phyloP scores from a whole-genome alignment of 2,113 vertebrate species.

The Onychostruthus taczanowskii region DNA sequence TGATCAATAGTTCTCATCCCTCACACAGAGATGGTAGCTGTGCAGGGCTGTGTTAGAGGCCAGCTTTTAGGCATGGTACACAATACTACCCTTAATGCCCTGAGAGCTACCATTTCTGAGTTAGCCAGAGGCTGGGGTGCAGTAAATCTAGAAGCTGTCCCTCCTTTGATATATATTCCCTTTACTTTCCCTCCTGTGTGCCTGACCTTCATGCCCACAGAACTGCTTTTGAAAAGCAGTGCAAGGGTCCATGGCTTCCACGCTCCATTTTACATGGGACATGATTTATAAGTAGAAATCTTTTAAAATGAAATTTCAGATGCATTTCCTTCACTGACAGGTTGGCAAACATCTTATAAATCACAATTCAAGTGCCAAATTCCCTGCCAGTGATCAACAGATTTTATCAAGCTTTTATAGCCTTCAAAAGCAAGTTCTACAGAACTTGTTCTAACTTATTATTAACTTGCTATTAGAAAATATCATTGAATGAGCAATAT shows the following conservation, averaged over 20 bases:
- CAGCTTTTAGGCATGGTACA: neutral
- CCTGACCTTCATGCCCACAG: neutral
- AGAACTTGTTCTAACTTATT: slow-evolving; percentile 29
- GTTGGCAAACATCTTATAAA: slow-evolving; percentile 8
- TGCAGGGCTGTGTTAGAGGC: neutral
- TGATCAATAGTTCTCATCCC: neutral
- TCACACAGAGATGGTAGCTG: neutral
- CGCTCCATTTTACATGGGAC: neutral
- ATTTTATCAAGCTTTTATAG: neutral
- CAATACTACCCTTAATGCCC: neutral
- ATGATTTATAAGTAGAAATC: slow-evolving; percentile 5
- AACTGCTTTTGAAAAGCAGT: neutral
- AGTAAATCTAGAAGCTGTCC: neutral
- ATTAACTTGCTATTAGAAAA: slow-evolving; percentile 21
- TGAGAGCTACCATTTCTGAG: neutral
- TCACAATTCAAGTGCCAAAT: neutral
- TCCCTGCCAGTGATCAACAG: neutral
- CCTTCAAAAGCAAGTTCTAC: neutral
- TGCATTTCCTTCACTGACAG: neutral
- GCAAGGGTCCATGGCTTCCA: neutral
- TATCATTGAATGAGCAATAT: neutral
- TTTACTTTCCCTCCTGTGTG: neutral
- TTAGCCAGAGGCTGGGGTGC: neutral
- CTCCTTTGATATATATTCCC: neutral
- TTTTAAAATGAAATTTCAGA: neutral